Evolutionary conservation across 2,888 invertebrate genomes (phyloP).

Genomic region (Panopea generosa): DNA sequence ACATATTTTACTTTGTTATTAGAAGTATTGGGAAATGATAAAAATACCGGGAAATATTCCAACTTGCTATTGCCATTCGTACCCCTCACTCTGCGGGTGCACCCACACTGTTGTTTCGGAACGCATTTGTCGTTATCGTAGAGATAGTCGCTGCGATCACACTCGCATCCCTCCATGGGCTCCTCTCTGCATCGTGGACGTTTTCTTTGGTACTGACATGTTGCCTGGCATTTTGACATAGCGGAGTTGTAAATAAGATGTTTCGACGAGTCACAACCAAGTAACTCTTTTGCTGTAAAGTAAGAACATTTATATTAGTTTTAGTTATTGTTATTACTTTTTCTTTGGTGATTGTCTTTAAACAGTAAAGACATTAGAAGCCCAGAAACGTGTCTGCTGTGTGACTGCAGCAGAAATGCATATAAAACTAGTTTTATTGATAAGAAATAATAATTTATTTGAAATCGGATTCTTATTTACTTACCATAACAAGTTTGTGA

Average conservation of each 20-base stretch:
- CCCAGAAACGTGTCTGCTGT: too few species aligned
- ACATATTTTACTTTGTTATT: too few species aligned
- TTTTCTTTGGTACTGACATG: conserved; percentile 1
- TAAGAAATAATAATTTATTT: too few species aligned
- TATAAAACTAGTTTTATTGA: too few species aligned
- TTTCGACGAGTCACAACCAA: conserved; percentile 5
- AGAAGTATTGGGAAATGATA: too few species aligned
- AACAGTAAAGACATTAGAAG: too few species aligned
- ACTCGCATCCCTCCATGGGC: conserved; percentile 9
- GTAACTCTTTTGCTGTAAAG: conserved; percentile 5
- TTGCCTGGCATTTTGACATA: neutral
- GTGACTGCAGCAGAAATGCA: too few species aligned
- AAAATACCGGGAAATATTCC: neutral
- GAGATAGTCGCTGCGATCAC: neutral
- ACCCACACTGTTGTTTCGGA: conserved; percentile 14
- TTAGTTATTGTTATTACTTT: neutral
- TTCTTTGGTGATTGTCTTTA: too few species aligned
- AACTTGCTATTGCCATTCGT: neutral
- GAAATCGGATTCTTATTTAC: too few species aligned
- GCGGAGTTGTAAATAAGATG: neutral
- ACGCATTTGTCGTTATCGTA: conserved; percentile 13
- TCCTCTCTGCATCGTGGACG: neutral
- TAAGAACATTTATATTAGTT: neutral
- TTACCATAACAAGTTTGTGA: too few species aligned
- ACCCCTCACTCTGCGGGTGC: neutral